A percentile compares a stretch with the other conserved stretches of the same genome.
These are phyloP conservation scores for Rhodophaea formosa DNA, from an alignment of 2,888 invertebrate species.

Conservation along the genomic window DNA sequence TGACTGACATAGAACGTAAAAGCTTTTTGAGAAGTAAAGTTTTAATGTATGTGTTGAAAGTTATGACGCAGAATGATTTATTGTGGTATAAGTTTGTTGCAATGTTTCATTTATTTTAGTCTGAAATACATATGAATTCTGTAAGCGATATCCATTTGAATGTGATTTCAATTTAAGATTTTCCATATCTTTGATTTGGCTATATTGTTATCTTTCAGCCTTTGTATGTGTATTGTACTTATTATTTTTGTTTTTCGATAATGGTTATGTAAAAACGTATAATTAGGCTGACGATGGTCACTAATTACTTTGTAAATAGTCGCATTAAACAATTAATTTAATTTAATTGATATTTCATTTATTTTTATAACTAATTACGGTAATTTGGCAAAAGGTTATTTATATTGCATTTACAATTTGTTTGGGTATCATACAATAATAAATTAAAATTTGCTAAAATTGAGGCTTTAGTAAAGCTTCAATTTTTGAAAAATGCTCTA, in stretches of 20 bases:
- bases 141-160: not conserved
- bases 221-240: not conserved
- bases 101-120: not conserved
- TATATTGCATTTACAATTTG: too few species aligned
- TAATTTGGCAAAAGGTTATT: too few species aligned
- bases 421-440: too few species aligned
- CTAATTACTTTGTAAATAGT: slow-evolving; percentile 29
- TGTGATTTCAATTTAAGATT: not conserved
- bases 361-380: slow-evolving; percentile 6
- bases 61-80: not conserved
- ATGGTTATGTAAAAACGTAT: slow-evolving; percentile 6
- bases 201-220: not conserved
- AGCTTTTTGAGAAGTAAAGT: not conserved
- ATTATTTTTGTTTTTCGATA: not conserved
- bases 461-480: too few species aligned
- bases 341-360: slow-evolving; percentile 15
- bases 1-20: not conserved
- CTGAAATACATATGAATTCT: not conserved
- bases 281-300: not conserved
- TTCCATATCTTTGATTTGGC: not conserved
- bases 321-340: slow-evolving; percentile 28
- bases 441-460: too few species aligned
- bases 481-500: too few species aligned
- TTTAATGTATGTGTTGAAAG: not conserved
- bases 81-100: not conserved